Base-by-base conservation (phyloP, 2,797 vertebrate species). In the Schizothorax lantsangensis region DNA sequence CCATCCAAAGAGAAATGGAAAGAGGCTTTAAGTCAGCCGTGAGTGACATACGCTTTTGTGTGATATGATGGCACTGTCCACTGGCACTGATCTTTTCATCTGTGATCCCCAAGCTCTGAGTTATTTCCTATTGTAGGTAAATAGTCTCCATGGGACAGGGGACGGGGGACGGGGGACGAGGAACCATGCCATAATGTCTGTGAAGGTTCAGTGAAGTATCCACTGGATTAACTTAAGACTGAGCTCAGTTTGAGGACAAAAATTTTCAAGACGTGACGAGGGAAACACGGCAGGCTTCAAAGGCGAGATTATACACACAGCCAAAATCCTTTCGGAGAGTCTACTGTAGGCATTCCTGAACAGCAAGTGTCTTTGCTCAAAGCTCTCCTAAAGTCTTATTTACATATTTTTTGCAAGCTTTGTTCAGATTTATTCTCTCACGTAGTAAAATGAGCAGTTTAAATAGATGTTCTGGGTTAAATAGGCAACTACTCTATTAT, bases 11-110 rank as follows among this genome's bases (percentile, higher is more conserved):
- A 69, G 45, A 77, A 84, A 89, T 57, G 38, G 81, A 82, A 26
- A 84, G 81, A 88, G 84, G 83, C 77, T 90, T 90, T 88, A 87
- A 86, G 75, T 86, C 62, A 84, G 77, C 66, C 47, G 5, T 91
- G 88, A 88, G 71, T 88, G 91, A 88, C 90, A 88, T 73, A 88
- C 38, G 36, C 89, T 79, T 87, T 89, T 92, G 86, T 92, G 68
- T 23, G 15, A 52, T 59, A 62, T 84, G 83, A 84, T 71, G 83
- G 85, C 87, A 87, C 74, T 80, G 82, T 84, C 87, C 73, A 79
- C 78, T 88, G 81, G 66, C 82, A 81, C 81, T 85, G 86, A 86
- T 87, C 88, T 89, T 86, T 90, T 89, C 80, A 86, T 82, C 85
- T 77, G 83, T 78, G 40, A 84, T 87, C 83, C 75, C 57, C 73